Conservation (phyloP, 2,113 vertebrate genomes). For the Candoia aspera region DNA sequence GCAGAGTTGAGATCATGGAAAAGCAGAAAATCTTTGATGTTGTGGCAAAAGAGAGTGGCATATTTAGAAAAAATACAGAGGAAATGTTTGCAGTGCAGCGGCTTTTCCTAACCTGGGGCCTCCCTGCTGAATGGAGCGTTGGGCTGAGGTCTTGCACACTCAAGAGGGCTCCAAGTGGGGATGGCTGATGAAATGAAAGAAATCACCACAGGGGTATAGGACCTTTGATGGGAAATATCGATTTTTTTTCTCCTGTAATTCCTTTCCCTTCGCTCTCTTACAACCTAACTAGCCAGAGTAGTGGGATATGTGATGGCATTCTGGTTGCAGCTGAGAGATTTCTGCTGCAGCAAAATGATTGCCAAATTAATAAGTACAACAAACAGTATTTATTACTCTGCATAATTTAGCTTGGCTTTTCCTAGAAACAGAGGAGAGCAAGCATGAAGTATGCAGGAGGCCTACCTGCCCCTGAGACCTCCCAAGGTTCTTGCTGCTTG, state of each 20-base stretch:
- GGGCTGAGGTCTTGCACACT: background rate
- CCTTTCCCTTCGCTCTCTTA: background rate
- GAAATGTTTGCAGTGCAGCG: background rate
- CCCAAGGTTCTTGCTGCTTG: background rate
- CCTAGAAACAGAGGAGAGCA: background rate
- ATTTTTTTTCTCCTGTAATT: no score
- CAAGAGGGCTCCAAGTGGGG: background rate
- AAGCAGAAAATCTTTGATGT: background rate
- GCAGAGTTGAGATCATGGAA: background rate
- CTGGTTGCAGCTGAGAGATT: background rate
- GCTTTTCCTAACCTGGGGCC: background rate
- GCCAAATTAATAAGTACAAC: background rate
- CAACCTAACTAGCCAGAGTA: background rate
- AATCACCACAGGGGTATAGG: background rate
- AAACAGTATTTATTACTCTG: background rate
- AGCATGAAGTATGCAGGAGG: background rate
- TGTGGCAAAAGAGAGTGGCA: no score
- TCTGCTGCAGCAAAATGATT: background rate
- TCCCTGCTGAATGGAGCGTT: background rate
- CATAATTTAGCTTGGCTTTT: background rate
- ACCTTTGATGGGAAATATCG: background rate
- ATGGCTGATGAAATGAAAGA: background rate
- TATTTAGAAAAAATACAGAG: background rate
- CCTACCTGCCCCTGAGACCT: background rate
- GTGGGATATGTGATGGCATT: background rate